Conservation (phyloP, 1,140 invertebrate genomes). For the Lordiphosa clarofinis region DNA sequence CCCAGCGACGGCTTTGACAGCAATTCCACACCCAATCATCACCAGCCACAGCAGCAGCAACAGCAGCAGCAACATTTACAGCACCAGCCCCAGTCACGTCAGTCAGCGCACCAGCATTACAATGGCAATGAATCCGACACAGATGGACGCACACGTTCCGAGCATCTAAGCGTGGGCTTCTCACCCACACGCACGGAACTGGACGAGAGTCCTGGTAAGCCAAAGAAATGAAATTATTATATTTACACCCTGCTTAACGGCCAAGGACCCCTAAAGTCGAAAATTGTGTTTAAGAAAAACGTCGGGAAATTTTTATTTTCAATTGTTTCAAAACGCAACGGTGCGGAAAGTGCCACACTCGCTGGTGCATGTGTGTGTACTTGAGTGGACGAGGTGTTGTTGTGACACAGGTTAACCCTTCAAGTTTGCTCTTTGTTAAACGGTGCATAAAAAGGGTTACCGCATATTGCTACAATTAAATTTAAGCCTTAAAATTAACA, state of each 20-base stretch:
- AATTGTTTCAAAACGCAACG: slow-evolving; percentile 62
- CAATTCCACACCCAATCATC: slow-evolving; percentile 54
- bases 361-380: slow-evolving; percentile 36
- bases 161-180: slow-evolving; percentile 73
- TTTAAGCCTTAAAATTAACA: background rate
- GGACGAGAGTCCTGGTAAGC: slow-evolving; percentile 79
- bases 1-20: slow-evolving; percentile 76
- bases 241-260: slow-evolving; percentile 26
- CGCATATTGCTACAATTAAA: slow-evolving; percentile 12
- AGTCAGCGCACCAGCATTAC: slow-evolving; percentile 59
- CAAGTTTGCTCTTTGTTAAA: slow-evolving; percentile 43
- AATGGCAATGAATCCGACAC: slow-evolving; percentile 79
- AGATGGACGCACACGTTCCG: slow-evolving; percentile 75
- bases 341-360: slow-evolving; percentile 73
- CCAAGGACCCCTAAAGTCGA: slow-evolving; percentile 30
- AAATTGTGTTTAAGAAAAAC: slow-evolving; percentile 31
- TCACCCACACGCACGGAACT: slow-evolving; percentile 78
- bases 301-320: slow-evolving; percentile 51
- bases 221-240: slow-evolving; percentile 36
- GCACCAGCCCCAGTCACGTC: slow-evolving; percentile 35
- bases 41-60: slow-evolving; percentile 46
- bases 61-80: slow-evolving; percentile 34
- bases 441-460: slow-evolving; percentile 23
- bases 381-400: slow-evolving; percentile 44
- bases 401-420: slow-evolving; percentile 44